Base-by-base conservation (phyloP, 2,888 invertebrate genomes). In the Archaeoteleia sp. region DNA sequence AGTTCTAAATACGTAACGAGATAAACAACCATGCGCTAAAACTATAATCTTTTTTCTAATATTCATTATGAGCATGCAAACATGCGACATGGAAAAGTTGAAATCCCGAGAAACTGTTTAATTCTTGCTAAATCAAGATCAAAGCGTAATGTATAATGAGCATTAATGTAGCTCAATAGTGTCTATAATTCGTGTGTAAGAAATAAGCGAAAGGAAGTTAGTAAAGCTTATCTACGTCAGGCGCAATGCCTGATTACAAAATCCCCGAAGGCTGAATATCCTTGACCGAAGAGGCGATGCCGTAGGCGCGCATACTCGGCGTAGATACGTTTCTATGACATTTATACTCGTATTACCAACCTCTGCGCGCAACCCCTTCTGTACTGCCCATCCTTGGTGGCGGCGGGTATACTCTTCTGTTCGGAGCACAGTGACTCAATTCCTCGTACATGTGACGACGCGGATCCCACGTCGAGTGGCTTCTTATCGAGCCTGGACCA, bases 381-480 rank as follows among this genome's bases (percentile, higher is more conserved):
- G 87, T 86, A 76, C 90, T 88, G 82, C 90, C 89, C 81, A 83
- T 82, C 73, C 81, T 78, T 58, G 87, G 89, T 72, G 90, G 87
- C 77, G 90, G 89, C 40, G 86, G 84, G 68, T 86, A 85, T 78
- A n/a, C n/a, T n/a, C 87, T 83, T 74, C 86, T 84, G 78, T 82
- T 85, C 46, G 87, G 87, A 54, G 84, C 82, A 73, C 84, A 86
- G 78, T 93, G 90, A 81, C 92, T 92, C 85, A 95, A 90, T 86
- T 95, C 94, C 88, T 95, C 95, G 87, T 95, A 95, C 88, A 95
- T 93, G 84, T 95, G 93, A 58, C 95, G 92, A 73, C 94, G 89
- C 74, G 95, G 95, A 87, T 95, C 95, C 95, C 95, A 95, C 83
- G 95, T 95, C 53, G 94, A 92, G 87, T 91, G 91, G 85, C 86